Conservation (phyloP, 2,888 invertebrate genomes). For the Polietes domitor region DNA sequence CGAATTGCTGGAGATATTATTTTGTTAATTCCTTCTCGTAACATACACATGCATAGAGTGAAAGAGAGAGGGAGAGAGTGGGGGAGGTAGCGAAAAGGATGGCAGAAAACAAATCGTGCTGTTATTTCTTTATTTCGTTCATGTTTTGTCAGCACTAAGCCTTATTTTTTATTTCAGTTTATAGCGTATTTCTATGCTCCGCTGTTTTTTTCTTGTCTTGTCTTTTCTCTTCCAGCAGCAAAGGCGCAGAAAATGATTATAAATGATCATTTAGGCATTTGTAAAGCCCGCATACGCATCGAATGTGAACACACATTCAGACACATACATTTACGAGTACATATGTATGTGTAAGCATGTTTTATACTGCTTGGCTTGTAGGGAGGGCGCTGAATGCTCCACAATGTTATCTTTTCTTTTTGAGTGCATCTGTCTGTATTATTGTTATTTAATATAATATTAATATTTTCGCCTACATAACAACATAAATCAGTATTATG, state of each 20-base stretch:
- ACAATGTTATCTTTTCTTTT: conserved; percentile 1
- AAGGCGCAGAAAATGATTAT: conserved; percentile 54
- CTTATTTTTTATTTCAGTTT: conserved; percentile 54
- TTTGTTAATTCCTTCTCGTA: conserved; percentile 54
- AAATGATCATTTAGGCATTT: conserved; percentile 66
- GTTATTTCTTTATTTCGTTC: conserved; percentile 54
- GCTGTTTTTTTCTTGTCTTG: neutral
- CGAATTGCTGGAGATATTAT: conserved; percentile 50
- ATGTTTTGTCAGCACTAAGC: conserved; percentile 61
- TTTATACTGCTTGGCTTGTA: no score
- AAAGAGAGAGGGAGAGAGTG: neutral
- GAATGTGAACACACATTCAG: neutral
- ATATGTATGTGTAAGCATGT: neutral
- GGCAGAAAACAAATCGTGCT: conserved; percentile 19
- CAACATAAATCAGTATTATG: conserved; percentile 51
- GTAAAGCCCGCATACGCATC: conserved; percentile 48
- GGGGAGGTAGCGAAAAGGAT: neutral
- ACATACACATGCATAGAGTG: neutral
- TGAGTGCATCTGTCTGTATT: neutral
- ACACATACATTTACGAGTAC: no score
- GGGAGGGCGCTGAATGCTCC: neutral
- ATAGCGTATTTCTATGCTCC: conserved; percentile 19
- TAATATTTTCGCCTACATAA: conserved; percentile 6
- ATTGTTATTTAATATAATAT: conserved; percentile 34
- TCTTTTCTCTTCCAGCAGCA: conserved; percentile 13